Evolutionary conservation across 2,113 vertebrate genomes (phyloP).

Genomic region (Heterochromis multidens): DNA sequence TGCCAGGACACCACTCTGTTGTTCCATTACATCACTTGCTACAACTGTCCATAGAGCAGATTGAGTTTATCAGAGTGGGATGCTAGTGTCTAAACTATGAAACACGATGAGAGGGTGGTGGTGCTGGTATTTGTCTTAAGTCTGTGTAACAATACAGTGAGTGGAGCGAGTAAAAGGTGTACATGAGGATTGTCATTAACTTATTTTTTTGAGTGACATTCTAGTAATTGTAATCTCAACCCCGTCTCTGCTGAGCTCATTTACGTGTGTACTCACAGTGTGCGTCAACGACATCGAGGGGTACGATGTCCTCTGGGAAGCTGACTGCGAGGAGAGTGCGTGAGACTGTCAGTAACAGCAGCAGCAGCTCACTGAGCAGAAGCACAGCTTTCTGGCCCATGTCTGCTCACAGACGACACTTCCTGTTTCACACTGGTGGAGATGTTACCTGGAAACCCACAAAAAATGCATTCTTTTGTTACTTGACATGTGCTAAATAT

Average conservation of each 20-base stretch:
- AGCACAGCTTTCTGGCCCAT: slow-evolving; percentile 83
- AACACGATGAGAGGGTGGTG: not conserved
- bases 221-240: not conserved
- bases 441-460: slow-evolving; percentile 81
- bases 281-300: slow-evolving; percentile 87
- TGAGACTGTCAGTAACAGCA: slow-evolving; percentile 76
- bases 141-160: not conserved
- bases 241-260: not conserved
- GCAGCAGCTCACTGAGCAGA: slow-evolving; percentile 78
- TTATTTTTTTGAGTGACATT: not conserved
- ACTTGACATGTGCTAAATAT: not conserved
- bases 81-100: slow-evolving; percentile 14
- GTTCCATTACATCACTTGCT: slow-evolving; percentile 28
- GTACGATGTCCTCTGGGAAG: slow-evolving; percentile 90
- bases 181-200: not conserved
- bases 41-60: slow-evolving; percentile 23
- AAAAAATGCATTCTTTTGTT: not conserved
- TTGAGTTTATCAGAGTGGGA: slow-evolving; percentile 27
- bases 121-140: not conserved
- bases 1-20: slow-evolving; percentile 53
- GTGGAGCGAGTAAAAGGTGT: not conserved
- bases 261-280: slow-evolving; percentile 84
- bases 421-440: slow-evolving; percentile 68
- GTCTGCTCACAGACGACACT: slow-evolving; percentile 73
- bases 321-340: slow-evolving; percentile 80